Conservation (phyloP, 2,113 vertebrate species). For the Lynx canadensis region DNA sequence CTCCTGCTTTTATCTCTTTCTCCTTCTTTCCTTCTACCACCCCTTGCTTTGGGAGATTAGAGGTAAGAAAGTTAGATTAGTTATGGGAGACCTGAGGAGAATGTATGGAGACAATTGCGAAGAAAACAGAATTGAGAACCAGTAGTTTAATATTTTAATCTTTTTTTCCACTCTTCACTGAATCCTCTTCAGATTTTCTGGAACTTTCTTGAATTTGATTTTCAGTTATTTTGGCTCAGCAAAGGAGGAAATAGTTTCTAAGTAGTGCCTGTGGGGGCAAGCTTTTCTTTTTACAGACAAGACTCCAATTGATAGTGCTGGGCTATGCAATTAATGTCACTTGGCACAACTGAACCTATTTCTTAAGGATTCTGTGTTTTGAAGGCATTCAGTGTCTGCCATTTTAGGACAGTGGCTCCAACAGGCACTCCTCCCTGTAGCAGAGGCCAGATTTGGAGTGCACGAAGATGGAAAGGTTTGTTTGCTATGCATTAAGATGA, state of each 20-base stretch:
- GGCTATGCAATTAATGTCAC: constrained; percentile 4
- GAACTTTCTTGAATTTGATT: constrained; percentile 41
- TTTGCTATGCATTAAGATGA: constrained; percentile 58
- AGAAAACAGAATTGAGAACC: constrained; percentile 31
- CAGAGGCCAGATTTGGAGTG: background rate
- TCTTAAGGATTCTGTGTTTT: background rate
- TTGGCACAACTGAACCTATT: background rate
- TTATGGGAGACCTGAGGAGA: background rate
- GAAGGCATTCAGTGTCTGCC: background rate
- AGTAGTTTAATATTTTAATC: background rate
- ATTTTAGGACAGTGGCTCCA: background rate
- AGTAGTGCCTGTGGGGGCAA: background rate
- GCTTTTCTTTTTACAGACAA: background rate
- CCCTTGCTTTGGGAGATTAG: background rate
- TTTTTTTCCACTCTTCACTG: background rate
- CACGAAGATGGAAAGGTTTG: background rate
- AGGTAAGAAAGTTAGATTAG: background rate
- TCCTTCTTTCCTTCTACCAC: background rate
- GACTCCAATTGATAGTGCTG: background rate
- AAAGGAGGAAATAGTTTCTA: constrained; percentile 40
- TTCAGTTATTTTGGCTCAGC: constrained; percentile 51
- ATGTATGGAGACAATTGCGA: background rate
- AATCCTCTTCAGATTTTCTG: constrained; percentile 44
- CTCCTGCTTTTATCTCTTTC: background rate
- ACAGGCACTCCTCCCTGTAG: background rate